phyloP scores from a whole-genome alignment of 64 coral and sea anemone species.

The Actinia equina region DNA sequence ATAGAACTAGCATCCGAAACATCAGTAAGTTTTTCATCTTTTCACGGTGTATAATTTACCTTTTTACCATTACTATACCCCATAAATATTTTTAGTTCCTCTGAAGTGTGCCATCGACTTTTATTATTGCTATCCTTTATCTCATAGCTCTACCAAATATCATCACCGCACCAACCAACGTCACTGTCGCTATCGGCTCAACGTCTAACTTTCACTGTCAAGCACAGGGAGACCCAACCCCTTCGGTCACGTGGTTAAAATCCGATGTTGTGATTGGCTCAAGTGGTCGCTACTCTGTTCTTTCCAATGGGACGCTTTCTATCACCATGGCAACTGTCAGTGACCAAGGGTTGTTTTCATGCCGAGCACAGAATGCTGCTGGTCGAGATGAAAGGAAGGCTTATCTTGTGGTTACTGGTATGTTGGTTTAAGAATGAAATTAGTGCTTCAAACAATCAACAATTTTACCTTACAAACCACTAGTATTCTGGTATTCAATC shows the following conservation, averaged over 20 bases:
- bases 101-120: no score
- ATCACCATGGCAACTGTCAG: conserved; percentile 28
- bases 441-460: no score
- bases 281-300: conserved; percentile 26
- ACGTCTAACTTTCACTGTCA: conserved; percentile 43
- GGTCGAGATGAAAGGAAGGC: conserved; percentile 42
- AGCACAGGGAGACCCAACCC: conserved; percentile 53
- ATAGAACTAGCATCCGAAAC: no score
- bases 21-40: no score
- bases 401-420: conserved; percentile 64
- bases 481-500: conserved; percentile 29
- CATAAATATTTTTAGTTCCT: no score
- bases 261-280: not conserved
- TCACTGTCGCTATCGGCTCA: conserved; percentile 45
- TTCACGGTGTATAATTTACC: no score
- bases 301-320: conserved; percentile 43
- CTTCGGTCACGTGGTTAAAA: conserved; percentile 66
- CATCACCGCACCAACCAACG: conserved; percentile 36
- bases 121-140: not conserved
- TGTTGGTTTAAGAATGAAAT: not conserved
- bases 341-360: conserved; percentile 55
- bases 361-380: conserved; percentile 54
- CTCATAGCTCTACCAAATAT: conserved; percentile 52
- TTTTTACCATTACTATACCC: no score
- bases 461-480: not conserved